Percentiles rank a stretch among this genome's conserved stretches.
Evolutionary conservation across 2,113 vertebrate genomes (phyloP).

Genomic region (Trinectes maculatus): DNA sequence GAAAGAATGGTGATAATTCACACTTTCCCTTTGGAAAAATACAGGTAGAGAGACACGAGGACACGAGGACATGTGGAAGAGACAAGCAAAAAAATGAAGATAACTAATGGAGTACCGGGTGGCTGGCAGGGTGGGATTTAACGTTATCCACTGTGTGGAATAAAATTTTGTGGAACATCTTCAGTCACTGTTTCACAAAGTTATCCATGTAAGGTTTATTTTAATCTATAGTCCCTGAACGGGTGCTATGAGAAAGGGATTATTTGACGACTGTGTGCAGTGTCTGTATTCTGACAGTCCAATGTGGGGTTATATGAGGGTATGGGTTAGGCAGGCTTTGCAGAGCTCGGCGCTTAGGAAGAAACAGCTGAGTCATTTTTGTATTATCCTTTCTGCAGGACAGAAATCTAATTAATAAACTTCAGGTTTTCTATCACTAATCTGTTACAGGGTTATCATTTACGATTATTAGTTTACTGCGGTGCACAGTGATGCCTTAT

Average conservation of each 20-base stretch:
- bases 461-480: conserved; percentile 52
- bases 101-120: conserved; percentile 33
- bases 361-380: conserved; percentile 45
- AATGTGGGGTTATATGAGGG: conserved; percentile 38
- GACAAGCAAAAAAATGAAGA: not conserved
- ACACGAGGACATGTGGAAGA: conserved; percentile 19
- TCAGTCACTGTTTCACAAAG: conserved; percentile 56
- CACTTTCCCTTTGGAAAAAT: conserved; percentile 22
- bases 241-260: conserved; percentile 38
- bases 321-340: conserved; percentile 39
- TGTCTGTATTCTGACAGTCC: conserved; percentile 6
- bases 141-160: conserved; percentile 45
- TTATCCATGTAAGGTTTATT: conserved; percentile 57
- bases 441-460: conserved; percentile 61
- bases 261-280: conserved; percentile 17
- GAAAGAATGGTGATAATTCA: conserved; percentile 35
- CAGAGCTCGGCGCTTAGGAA: conserved; percentile 11
- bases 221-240: conserved; percentile 38
- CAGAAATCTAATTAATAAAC: conserved; percentile 54
- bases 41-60: conserved; percentile 1
- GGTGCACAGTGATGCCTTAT: conserved; percentile 25
- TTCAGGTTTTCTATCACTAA: conserved; percentile 63
- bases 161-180: conserved; percentile 54
- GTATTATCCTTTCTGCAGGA: conserved; percentile 41
- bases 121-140: conserved; percentile 44